A percentile compares a stretch with the other conserved stretches of the same genome.
Conservation (phyloP, 1,140 invertebrate species). For the Brachionus asplanchnoidis region DNA sequence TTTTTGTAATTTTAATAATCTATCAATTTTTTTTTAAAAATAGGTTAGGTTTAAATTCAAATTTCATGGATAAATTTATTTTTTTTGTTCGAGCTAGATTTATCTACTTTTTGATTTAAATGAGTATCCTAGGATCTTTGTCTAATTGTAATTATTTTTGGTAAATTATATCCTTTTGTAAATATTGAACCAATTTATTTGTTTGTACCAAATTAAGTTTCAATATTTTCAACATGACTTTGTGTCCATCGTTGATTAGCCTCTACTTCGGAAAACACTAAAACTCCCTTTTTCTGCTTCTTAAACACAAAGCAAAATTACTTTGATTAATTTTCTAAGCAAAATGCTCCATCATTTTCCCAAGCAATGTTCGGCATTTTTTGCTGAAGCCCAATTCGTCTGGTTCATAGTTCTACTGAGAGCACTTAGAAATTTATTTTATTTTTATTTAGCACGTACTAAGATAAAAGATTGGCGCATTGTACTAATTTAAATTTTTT, state of each 20-base stretch:
- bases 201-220: slow-evolving; percentile 2
- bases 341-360: background rate
- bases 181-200: slow-evolving; percentile 2
- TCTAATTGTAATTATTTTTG: background rate
- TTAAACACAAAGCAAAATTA: background rate
- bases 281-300: slow-evolving; percentile 10
- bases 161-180: background rate
- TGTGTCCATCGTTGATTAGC: background rate
- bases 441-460: background rate
- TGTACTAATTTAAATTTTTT: background rate
- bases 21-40: background rate
- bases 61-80: background rate
- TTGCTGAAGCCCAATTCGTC: background rate
- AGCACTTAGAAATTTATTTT: background rate
- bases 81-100: background rate
- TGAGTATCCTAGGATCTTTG: background rate
- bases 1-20: background rate
- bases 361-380: background rate
- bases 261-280: slow-evolving; percentile 8
- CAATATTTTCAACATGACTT: background rate
- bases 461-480: background rate
- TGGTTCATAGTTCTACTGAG: background rate
- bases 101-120: background rate
- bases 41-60: background rate
- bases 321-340: background rate